phyloP scores from a whole-genome alignment of 2,888 invertebrate genomes.

The Biston stratarius region DNA sequence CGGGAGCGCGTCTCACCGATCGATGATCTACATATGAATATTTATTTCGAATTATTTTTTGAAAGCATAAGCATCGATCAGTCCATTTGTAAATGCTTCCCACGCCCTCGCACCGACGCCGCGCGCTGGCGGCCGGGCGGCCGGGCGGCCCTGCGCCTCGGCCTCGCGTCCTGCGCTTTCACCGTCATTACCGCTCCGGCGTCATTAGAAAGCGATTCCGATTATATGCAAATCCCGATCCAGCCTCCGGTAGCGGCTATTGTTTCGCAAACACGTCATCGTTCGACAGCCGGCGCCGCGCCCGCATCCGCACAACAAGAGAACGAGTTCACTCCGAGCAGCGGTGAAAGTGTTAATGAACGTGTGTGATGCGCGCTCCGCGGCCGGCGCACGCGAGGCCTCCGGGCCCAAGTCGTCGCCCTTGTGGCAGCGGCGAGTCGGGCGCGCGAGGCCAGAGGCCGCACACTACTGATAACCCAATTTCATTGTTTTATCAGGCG shows the following conservation, averaged over 20 bases:
- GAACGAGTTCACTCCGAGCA: conserved; percentile 36
- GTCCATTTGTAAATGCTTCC: background rate
- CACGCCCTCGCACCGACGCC: background rate
- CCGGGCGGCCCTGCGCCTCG: background rate
- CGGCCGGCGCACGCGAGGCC: conserved; percentile 17
- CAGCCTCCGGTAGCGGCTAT: conserved; percentile 55
- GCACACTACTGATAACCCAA: conserved; percentile 43
- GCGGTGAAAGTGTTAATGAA: conserved; percentile 42
- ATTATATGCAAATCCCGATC: conserved; percentile 71
- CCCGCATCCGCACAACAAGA: conserved; percentile 30
- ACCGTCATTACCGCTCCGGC: conserved; percentile 62
- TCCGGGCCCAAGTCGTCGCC: conserved; percentile 18
- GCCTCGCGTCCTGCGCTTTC: conserved; percentile 66
- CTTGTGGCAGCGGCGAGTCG: conserved; percentile 9
- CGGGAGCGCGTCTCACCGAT: too few relatives aligned
- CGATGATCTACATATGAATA: too few relatives aligned
- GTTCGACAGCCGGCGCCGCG: conserved; percentile 60
- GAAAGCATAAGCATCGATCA: too few relatives aligned
- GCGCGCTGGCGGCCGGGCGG: too few relatives aligned
- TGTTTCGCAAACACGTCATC: conserved; percentile 55
- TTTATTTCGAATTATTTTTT: too few relatives aligned
- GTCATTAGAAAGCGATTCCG: conserved; percentile 77
- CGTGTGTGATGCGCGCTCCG: conserved; percentile 21
- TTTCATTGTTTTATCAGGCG: conserved; percentile 38
- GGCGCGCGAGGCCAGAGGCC: conserved; percentile 36